A percentile compares a stretch with the other conserved stretches of the same genome.
phyloP scores from a whole-genome alignment of 1,140 invertebrate species.

The Drosophila ananassae region DNA sequence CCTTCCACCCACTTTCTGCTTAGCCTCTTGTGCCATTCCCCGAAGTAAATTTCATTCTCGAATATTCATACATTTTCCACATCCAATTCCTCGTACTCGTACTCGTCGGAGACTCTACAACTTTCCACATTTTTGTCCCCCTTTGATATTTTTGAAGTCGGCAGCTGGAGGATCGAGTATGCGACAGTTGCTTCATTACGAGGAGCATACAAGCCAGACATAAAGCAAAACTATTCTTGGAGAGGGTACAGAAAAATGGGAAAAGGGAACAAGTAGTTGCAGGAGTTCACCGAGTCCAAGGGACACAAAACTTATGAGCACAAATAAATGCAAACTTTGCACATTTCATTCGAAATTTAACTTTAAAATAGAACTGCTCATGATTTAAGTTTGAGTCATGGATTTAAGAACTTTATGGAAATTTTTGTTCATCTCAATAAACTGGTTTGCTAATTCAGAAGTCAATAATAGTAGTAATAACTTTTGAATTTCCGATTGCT shows the following conservation, averaged over 20 bases:
- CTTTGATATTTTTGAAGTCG: conserved; percentile 44
- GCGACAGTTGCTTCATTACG: conserved; percentile 62
- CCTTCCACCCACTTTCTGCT: not conserved
- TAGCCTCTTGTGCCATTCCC: conserved; percentile 14
- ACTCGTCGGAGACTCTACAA: not conserved
- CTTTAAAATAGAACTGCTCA: conserved; percentile 25
- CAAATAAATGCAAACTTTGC: conserved; percentile 37
- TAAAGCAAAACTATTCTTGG: conserved; percentile 28
- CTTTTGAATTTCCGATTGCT: too few relatives aligned
- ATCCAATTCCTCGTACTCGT: conserved; percentile 2
- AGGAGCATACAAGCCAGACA: conserved; percentile 12
- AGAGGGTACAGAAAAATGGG: not conserved
- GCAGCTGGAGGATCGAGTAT: conserved; percentile 34
- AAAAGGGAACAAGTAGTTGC: not conserved
- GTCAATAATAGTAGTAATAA: not conserved
- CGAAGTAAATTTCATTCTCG: conserved; percentile 55
- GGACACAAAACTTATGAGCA: conserved; percentile 27
- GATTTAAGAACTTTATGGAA: conserved; percentile 1
- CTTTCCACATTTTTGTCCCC: conserved; percentile 9
- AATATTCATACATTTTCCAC: conserved; percentile 73
- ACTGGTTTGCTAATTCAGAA: not conserved
- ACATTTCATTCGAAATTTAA: conserved; percentile 13
- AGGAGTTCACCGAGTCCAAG: not conserved
- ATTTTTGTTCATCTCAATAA: not conserved
- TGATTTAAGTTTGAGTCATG: not conserved